Percentiles rank a stretch among this genome's conserved stretches.
Evolutionary conservation across 2,113 vertebrate species (phyloP).

Genomic region (Cryptotis parvus): DNA sequence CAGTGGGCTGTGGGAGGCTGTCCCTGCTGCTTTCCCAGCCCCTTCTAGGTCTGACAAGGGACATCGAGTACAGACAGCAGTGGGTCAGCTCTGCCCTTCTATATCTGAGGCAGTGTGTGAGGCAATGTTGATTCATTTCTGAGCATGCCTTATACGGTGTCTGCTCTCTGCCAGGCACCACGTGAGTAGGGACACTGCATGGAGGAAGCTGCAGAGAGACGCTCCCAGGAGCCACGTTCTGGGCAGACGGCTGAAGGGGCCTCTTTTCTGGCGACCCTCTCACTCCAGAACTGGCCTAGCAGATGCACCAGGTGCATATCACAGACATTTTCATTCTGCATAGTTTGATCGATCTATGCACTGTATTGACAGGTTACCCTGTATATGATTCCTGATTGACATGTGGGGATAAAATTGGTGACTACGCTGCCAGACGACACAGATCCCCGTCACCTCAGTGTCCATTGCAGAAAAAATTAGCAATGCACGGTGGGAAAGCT

Average conservation of each 20-base stretch:
- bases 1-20: too few relatives aligned
- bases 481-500: too few relatives aligned
- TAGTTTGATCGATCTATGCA: slow-evolving; percentile 10
- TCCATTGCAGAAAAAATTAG: too few relatives aligned
- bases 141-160: neutral
- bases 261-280: neutral
- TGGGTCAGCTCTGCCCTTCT: neutral
- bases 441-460: too few relatives aligned
- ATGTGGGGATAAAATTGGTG: too few relatives aligned
- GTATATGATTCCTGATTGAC: too few relatives aligned
- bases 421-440: too few relatives aligned
- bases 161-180: neutral
- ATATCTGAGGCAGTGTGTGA: neutral
- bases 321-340: neutral
- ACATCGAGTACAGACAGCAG: too few relatives aligned
- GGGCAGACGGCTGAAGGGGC: neutral
- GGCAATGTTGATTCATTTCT: neutral
- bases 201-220: neutral
- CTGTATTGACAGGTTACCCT: neutral
- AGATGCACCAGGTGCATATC: neutral
- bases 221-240: neutral
- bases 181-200: neutral
- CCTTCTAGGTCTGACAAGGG: neutral
- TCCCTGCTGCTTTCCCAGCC: neutral
- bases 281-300: neutral